Conservation (phyloP, 2,888 invertebrate species). For the Amblyteles armatorius region DNA sequence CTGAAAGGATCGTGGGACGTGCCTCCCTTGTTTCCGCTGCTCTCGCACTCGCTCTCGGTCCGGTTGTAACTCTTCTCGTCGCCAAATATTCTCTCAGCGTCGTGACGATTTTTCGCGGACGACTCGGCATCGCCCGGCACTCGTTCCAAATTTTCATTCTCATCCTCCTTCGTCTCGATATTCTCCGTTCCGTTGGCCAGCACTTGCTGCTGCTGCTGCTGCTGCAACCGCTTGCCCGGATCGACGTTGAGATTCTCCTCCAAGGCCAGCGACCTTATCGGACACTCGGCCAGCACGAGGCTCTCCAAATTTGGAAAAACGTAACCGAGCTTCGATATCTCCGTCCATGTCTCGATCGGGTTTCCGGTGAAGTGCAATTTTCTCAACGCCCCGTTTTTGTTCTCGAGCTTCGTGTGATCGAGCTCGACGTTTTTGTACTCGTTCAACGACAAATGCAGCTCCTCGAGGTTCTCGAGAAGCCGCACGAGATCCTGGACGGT, state of each 20-base stretch:
- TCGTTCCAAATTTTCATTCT: slow-evolving; percentile 67
- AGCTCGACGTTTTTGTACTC: slow-evolving; percentile 92
- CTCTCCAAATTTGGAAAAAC: slow-evolving; percentile 95
- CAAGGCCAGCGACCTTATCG: slow-evolving; percentile 87
- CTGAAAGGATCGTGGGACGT: slow-evolving; percentile 85
- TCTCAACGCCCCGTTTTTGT: slow-evolving; percentile 89
- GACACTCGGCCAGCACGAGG: slow-evolving; percentile 94
- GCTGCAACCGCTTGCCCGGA: slow-evolving; percentile 37
- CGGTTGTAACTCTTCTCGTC: slow-evolving; percentile 82
- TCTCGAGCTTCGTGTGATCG: slow-evolving; percentile 80
- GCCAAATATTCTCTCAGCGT: slow-evolving; percentile 70
- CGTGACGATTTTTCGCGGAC: slow-evolving; percentile 47
- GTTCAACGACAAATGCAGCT: slow-evolving; percentile 96
- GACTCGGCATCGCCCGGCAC: slow-evolving; percentile 32
- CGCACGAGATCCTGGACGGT: slow-evolving; percentile 92
- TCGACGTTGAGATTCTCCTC: slow-evolving; percentile 68
- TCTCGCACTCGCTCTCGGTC: slow-evolving; percentile 88
- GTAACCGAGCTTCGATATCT: slow-evolving; percentile 93
- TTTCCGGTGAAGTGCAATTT: slow-evolving; percentile 96
- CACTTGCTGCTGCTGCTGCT: slow-evolving; percentile 44
- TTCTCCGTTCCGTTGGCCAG: slow-evolving; percentile 41
- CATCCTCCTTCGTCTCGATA: slow-evolving; percentile 61
- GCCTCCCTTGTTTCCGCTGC: slow-evolving; percentile 80
- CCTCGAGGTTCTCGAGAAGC: slow-evolving; percentile 92
- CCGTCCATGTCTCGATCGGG: slow-evolving; percentile 93